Evolutionary conservation across 2,113 vertebrate genomes (phyloP).

Genomic region (Paraplagusia blochii): DNA sequence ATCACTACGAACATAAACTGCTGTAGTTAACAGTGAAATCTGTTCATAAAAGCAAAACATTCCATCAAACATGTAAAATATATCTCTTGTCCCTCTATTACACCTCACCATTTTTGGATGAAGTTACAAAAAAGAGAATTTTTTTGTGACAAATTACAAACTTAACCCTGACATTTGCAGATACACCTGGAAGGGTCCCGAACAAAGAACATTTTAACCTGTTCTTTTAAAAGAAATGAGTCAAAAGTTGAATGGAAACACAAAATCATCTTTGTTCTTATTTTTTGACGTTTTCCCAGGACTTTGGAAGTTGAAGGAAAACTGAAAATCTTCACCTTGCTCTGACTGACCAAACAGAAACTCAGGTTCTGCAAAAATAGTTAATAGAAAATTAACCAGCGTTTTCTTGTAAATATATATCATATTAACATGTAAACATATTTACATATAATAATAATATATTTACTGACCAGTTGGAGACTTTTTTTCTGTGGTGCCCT

Average conservation of each 20-base stretch:
- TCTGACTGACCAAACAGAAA: slow-evolving; percentile 72
- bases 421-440: background rate
- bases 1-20: too few species aligned
- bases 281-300: slow-evolving; percentile 39
- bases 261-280: slow-evolving; percentile 47
- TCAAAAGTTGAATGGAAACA: slow-evolving; percentile 75
- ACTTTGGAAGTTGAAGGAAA: slow-evolving; percentile 62
- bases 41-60: too few species aligned
- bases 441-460: background rate
- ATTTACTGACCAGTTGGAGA: slow-evolving; percentile 53
- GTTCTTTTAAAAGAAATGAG: slow-evolving; percentile 11
- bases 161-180: background rate
- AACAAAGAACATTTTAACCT: background rate
- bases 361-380: slow-evolving; percentile 45
- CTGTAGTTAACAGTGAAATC: too few species aligned
- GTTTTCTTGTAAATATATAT: too few species aligned
- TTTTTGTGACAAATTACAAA: background rate
- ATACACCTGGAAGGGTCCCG: background rate
- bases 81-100: too few species aligned
- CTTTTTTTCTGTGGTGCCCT: slow-evolving; percentile 67
- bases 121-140: background rate
- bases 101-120: too few species aligned
- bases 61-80: background rate
- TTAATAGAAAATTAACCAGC: background rate
- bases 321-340: slow-evolving; percentile 66